Evolutionary conservation across 1,140 invertebrate species (phyloP).

Genomic region (Macrocentrus cingulum): DNA sequence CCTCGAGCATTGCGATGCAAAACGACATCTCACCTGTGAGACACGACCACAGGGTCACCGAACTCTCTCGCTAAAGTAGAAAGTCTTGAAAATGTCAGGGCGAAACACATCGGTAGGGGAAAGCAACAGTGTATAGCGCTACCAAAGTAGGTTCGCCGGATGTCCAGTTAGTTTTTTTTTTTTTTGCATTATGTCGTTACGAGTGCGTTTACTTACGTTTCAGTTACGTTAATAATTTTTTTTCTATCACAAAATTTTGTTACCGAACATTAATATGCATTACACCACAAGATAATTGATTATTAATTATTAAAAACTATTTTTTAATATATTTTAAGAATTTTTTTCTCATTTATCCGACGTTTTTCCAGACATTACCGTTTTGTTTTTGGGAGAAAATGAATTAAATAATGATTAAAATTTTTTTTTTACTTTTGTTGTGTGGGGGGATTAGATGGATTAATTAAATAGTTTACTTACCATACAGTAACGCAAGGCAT

Average conservation of each 20-base stretch:
- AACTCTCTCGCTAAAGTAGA: slow-evolving; percentile 51
- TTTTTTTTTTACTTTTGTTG: no score
- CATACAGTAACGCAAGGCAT: slow-evolving; percentile 48
- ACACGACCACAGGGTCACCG: slow-evolving; percentile 34
- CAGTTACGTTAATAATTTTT: neutral
- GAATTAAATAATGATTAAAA: neutral
- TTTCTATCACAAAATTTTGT: neutral
- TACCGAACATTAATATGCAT: no score
- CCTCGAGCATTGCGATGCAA: no score
- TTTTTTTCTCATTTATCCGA: no score
- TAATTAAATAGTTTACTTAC: slow-evolving; percentile 40
- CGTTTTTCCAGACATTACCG: no score
- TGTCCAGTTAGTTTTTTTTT: slow-evolving; percentile 1
- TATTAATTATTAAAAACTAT: no score
- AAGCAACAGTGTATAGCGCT: slow-evolving; percentile 47
- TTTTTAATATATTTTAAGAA: no score
- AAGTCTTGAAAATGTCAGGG: slow-evolving; percentile 58
- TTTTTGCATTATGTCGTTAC: neutral
- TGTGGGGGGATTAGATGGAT: neutral
- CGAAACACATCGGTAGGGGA: slow-evolving; percentile 38
- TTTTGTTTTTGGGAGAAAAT: no score
- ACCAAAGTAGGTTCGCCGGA: slow-evolving; percentile 38
- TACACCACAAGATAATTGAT: no score
- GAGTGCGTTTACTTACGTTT: slow-evolving; percentile 9
- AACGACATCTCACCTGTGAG: neutral